Evolutionary conservation across 2,888 invertebrate genomes (phyloP).

Genomic region (Dexiosoma caninum): DNA sequence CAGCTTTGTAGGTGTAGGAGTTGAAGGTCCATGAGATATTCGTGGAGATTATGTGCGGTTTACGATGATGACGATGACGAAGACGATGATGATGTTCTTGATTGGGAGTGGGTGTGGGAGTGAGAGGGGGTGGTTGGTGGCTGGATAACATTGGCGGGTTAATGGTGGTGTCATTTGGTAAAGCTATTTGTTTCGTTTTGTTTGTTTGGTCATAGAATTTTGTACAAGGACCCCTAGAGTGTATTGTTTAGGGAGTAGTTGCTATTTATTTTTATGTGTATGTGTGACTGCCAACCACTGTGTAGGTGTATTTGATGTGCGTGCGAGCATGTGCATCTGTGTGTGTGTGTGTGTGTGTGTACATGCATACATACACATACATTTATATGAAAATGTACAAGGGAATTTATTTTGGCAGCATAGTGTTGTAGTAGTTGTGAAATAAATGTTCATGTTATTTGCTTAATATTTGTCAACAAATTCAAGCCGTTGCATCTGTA

Average conservation of each 20-base stretch:
- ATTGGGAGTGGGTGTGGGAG: background rate
- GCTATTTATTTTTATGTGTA: conserved; percentile 5
- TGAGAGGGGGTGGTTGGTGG: background rate
- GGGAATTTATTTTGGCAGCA: conserved; percentile 45
- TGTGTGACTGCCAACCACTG: background rate
- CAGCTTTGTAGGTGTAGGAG: background rate
- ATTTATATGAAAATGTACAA: background rate
- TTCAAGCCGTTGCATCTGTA: conserved; percentile 12
- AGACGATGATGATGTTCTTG: background rate
- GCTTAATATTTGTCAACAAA: conserved; percentile 50
- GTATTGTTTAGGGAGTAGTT: conserved; percentile 43
- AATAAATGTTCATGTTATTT: conserved; percentile 46
- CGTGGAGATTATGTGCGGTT: conserved; percentile 27
- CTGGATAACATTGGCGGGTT: background rate
- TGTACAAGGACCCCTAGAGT: conserved; percentile 24
- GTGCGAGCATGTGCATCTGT: too few species aligned
- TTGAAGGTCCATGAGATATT: conserved; percentile 21
- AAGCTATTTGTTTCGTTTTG: conserved; percentile 44
- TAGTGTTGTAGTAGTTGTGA: conserved; percentile 36
- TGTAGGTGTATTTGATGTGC: background rate
- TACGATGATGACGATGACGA: background rate
- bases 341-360: background rate
- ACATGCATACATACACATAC: background rate
- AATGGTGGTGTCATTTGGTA: conserved; percentile 12
- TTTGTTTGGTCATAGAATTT: conserved; percentile 42